Conservation (phyloP, 1,140 invertebrate species). For the Teleogryllus occipitalis region DNA sequence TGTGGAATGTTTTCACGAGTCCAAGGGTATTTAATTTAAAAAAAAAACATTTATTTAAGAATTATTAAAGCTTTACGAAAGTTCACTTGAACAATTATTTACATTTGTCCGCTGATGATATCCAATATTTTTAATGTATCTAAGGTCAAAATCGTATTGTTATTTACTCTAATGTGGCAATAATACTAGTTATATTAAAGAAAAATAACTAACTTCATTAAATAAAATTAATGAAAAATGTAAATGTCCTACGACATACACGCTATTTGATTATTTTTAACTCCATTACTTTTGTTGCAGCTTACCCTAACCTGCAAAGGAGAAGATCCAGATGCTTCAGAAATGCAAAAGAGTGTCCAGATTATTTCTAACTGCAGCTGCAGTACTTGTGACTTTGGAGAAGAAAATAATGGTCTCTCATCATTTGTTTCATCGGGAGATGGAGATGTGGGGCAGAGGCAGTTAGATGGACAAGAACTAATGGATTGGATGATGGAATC, state of each 20-base stretch:
- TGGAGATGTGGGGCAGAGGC: background rate
- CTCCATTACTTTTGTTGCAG: slow-evolving; percentile 31
- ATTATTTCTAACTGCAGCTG: slow-evolving; percentile 56
- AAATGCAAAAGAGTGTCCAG: slow-evolving; percentile 51
- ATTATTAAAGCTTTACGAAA: too few species aligned
- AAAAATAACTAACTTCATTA: too few species aligned
- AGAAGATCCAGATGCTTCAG: slow-evolving; percentile 38
- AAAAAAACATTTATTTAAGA: too few species aligned
- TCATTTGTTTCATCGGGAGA: background rate
- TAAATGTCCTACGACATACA: background rate
- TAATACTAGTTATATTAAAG: too few species aligned
- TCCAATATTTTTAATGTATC: too few species aligned
- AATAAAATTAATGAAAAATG: background rate
- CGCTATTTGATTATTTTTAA: background rate
- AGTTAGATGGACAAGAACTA: slow-evolving; percentile 10
- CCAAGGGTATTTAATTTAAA: too few species aligned
- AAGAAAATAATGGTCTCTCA: background rate
- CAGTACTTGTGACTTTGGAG: slow-evolving; percentile 40
- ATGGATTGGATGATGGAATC: slow-evolving; percentile 16
- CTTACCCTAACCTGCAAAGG: slow-evolving; percentile 48
- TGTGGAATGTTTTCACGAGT: too few species aligned
- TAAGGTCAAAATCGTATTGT: too few species aligned
- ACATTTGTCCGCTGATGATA: too few species aligned
- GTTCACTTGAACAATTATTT: too few species aligned
- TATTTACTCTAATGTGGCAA: too few species aligned